phyloP scores from a whole-genome alignment of 2,797 vertebrate species.

The Perodicticus potto region DNA sequence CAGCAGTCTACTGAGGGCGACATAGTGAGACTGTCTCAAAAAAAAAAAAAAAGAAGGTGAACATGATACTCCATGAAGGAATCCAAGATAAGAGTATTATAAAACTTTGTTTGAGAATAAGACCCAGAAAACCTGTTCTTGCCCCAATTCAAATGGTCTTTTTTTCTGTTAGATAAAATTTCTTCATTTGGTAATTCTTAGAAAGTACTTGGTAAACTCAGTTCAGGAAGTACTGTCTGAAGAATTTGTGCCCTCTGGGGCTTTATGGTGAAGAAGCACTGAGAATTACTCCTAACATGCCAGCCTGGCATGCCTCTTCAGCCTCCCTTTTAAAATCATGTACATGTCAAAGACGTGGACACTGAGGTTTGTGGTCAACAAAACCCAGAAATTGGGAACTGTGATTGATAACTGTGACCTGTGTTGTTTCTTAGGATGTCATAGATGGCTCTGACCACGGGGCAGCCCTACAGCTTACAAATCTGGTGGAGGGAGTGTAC shows the following conservation, averaged over 20 bases:
- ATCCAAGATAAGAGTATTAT: not conserved
- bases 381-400: not conserved
- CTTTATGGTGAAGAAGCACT: not conserved
- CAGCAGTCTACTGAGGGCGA: no score
- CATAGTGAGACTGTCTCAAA: no score
- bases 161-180: not conserved
- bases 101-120: not conserved
- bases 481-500: conserved; percentile 96
- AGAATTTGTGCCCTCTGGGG: not conserved
- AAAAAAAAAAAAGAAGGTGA: not conserved
- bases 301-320: no score
- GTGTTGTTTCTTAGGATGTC: conserved; percentile 89
- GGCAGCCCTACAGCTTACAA: conserved; percentile 91
- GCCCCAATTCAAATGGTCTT: not conserved
- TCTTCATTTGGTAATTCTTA: not conserved
- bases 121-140: not conserved
- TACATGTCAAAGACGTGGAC: not conserved
- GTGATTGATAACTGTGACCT: not conserved
- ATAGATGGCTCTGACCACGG: conserved; percentile 90
- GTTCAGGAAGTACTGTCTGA: no score
- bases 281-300: no score
- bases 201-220: not conserved
- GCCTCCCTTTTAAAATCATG: not conserved
- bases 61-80: not conserved
- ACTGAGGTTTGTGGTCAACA: not conserved